phyloP scores from a whole-genome alignment of 2,113 vertebrate species.

The Origma solitaria region DNA sequence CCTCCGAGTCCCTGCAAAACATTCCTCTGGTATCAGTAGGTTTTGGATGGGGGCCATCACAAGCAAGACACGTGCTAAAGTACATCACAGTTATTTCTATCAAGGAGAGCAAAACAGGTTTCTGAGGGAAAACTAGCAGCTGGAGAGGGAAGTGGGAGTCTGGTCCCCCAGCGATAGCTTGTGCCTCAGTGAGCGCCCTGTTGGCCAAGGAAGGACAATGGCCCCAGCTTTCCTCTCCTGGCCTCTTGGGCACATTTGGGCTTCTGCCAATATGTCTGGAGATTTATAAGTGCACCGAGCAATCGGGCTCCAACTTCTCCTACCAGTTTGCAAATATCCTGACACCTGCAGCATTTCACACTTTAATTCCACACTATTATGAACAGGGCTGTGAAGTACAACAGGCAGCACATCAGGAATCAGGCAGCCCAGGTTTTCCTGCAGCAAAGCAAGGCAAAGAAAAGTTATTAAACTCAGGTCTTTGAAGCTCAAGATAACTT shows the following conservation, averaged over 20 bases:
- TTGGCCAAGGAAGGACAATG: background rate
- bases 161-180: background rate
- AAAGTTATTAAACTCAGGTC: background rate
- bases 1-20: background rate
- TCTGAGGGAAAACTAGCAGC: background rate
- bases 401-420: background rate
- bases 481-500: background rate
- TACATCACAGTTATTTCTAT: constrained; percentile 48
- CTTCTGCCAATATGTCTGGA: background rate
- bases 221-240: background rate
- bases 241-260: background rate
- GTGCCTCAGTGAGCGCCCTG: background rate
- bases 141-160: background rate
- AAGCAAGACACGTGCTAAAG: background rate
- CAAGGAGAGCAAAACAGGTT: constrained; percentile 28
- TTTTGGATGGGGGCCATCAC: constrained; percentile 40
- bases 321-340: background rate
- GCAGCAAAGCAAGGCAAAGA: background rate
- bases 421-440: background rate
- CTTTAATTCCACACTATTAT: background rate
- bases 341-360: background rate
- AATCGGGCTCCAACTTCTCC: background rate
- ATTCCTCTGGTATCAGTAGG: constrained; percentile 35
- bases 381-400: background rate
- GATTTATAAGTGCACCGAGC: background rate